A percentile compares a stretch with the other conserved stretches of the same genome.
These are phyloP conservation scores for Plecturocebus donacophilus DNA, from an alignment of 2,113 vertebrate species.

Conservation along the genomic window DNA sequence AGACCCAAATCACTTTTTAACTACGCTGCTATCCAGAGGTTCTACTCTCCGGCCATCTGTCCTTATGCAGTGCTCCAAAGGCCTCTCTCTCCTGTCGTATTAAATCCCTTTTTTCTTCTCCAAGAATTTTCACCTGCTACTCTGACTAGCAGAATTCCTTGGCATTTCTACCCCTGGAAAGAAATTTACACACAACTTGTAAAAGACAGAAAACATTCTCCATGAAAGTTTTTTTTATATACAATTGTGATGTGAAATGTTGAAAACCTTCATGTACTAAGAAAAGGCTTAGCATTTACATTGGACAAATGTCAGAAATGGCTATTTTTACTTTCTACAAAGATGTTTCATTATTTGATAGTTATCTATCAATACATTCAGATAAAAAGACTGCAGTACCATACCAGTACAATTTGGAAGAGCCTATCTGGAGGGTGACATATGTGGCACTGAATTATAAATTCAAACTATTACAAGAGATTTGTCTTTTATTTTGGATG, in stretches of 20 bases:
- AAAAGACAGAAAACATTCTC: background rate
- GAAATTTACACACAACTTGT: background rate
- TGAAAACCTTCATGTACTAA: background rate
- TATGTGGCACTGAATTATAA: background rate
- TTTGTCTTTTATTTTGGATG: background rate
- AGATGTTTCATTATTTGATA: background rate
- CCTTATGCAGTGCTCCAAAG: background rate
- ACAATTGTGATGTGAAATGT: background rate
- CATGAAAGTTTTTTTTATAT: background rate
- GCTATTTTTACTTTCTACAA: background rate
- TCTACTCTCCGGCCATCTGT: background rate
- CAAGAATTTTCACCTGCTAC: background rate
- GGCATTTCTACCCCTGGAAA: background rate
- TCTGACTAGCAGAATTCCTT: background rate
- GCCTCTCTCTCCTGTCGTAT: background rate
- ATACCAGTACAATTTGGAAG: background rate
- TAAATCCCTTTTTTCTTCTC: background rate
- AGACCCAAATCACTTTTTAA: background rate
- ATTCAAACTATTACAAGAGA: too few species aligned
- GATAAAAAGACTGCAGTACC: background rate
- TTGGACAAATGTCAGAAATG: background rate
- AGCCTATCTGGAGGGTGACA: background rate
- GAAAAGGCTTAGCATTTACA: background rate
- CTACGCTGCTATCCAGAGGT: too few species aligned
- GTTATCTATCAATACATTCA: background rate